Evolutionary conservation across 1,140 invertebrate species (phyloP).

Genomic region (Aphidius gifuensis): DNA sequence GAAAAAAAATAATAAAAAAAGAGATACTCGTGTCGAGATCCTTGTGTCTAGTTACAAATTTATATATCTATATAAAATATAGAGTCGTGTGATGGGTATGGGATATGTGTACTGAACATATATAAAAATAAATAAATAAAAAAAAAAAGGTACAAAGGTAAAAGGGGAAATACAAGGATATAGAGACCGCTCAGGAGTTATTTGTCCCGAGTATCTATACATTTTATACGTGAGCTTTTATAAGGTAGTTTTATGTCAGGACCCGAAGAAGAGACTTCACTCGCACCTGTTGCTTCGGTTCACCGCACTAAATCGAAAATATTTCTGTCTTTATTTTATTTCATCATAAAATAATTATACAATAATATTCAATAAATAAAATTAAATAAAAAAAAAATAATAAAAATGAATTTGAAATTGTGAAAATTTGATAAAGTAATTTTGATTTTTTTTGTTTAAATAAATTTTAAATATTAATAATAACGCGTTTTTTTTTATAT

Average conservation of each 20-base stretch:
- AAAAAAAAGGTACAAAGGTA: background rate
- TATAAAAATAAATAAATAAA: background rate
- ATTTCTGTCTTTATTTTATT: background rate
- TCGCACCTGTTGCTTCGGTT: conserved; percentile 54
- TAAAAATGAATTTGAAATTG: too few relatives aligned
- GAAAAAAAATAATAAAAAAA: conserved; percentile 25
- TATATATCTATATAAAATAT: too few relatives aligned
- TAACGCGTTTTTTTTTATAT: too few relatives aligned
- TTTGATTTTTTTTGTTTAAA: too few relatives aligned
- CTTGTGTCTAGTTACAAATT: too few relatives aligned
- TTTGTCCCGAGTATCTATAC: conserved; percentile 28
- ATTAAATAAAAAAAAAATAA: too few relatives aligned
- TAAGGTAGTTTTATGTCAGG: conserved; percentile 43
- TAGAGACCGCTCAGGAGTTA: conserved; percentile 21
- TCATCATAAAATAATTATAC: conserved; percentile 6
- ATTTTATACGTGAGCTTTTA: conserved; percentile 36
- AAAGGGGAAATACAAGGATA: background rate
- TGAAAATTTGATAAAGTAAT: too few relatives aligned
- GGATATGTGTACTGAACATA: background rate
- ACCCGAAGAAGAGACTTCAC: conserved; percentile 21
- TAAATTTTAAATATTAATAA: too few relatives aligned
- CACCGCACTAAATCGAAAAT: conserved; percentile 39
- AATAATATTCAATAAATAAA: background rate
- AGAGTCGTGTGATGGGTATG: conserved; percentile 4
- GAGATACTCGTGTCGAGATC: too few relatives aligned